Evolutionary conservation across 2,113 vertebrate species (phyloP).

Genomic region (Lycocorax pyrrhopterus): DNA sequence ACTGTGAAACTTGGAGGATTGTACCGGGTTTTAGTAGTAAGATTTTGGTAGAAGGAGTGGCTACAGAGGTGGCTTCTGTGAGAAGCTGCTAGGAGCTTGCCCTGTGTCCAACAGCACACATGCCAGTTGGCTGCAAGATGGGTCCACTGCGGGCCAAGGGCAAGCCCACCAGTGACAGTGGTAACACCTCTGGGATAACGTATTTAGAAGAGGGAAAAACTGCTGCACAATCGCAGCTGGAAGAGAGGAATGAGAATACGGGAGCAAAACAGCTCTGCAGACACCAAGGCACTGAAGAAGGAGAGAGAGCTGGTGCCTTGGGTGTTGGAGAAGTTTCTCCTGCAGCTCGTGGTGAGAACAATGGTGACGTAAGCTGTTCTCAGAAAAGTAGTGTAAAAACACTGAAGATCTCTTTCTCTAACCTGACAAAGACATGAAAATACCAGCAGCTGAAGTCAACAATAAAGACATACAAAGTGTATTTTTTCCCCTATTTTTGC

Average conservation of each 20-base stretch:
- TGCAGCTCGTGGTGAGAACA: neutral
- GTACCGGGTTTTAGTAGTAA: neutral
- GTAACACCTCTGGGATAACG: neutral
- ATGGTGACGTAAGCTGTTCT: neutral
- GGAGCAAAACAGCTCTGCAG: neutral
- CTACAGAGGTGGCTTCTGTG: neutral
- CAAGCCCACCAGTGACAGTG: rapidly evolving
- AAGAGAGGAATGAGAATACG: neutral
- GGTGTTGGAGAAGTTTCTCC: neutral
- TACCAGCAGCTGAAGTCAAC: neutral
- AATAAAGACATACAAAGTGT: neutral
- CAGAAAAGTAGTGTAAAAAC: neutral
- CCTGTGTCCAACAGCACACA: neutral
- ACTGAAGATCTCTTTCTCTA: neutral
- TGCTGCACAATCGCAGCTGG: rapidly evolving
- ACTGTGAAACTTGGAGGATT: neutral
- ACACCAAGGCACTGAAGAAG: neutral
- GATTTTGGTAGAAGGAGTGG: neutral
- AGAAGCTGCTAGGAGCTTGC: neutral
- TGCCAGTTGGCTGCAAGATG: neutral
- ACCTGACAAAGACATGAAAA: neutral
- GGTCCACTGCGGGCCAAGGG: neutral
- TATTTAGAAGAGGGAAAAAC: neutral
- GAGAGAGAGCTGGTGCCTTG: neutral
- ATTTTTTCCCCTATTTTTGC: neutral